Evolutionary conservation across 2,113 vertebrate genomes (phyloP).

Genomic region (Dasypus novemcinctus): DNA sequence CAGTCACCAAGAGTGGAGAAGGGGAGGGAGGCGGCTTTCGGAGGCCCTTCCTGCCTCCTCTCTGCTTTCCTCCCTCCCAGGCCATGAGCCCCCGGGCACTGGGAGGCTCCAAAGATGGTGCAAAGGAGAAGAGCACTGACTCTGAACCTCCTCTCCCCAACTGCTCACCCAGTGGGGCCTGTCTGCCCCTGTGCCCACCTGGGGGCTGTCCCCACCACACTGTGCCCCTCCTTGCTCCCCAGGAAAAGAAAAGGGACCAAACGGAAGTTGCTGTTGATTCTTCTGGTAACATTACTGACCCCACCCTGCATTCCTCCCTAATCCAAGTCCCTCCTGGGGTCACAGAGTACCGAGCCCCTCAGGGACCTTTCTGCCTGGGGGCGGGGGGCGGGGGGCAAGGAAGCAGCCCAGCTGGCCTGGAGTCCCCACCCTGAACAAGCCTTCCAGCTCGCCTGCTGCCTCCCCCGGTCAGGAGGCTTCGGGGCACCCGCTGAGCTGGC

Average conservation of each 20-base stretch:
- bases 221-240: not conserved
- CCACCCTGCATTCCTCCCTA: not conserved
- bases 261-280: rapidly evolving
- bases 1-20: no score
- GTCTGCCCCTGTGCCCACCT: rapidly evolving
- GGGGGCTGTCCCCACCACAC: not conserved
- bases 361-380: not conserved
- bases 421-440: rapidly evolving
- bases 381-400: not conserved
- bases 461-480: not conserved
- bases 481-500: rapidly evolving
- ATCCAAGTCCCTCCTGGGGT: rapidly evolving
- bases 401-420: not conserved
- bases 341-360: not conserved
- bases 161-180: rapidly evolving
- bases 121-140: not conserved
- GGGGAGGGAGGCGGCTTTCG: no score
- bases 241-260: not conserved
- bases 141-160: rapidly evolving
- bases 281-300: not conserved
- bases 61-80: not conserved
- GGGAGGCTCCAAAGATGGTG: not conserved
- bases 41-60: not conserved
- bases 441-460: not conserved
- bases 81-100: not conserved